phyloP scores from a whole-genome alignment of 2,797 vertebrate species.

The Gephyroberyx darwinii region DNA sequence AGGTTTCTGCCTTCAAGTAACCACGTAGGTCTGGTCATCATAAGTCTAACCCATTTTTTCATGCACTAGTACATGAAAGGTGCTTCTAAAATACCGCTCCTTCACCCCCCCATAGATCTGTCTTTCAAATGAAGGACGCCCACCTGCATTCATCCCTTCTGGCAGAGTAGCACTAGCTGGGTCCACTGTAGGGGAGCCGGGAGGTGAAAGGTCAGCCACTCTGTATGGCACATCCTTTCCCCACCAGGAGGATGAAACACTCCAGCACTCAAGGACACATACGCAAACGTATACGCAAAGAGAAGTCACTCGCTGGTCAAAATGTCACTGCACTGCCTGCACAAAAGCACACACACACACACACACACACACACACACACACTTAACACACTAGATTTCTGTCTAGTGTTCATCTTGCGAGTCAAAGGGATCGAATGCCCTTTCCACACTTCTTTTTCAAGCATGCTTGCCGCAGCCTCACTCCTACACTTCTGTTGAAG shows the following conservation, averaged over 20 bases:
- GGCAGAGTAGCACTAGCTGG: conserved; percentile 44
- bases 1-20: not conserved
- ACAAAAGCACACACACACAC: conserved; percentile 44
- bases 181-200: conserved; percentile 45
- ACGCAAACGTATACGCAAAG: conserved; percentile 31
- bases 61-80: conserved; percentile 6
- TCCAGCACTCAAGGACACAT: not conserved
- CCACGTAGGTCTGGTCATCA: not conserved
- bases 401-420: conserved; percentile 40
- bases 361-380: conserved; percentile 13
- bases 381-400: conserved; percentile 12
- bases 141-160: conserved; percentile 26
- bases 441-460: conserved; percentile 14
- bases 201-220: conserved; percentile 72
- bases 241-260: conserved; percentile 50
- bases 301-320: conserved; percentile 45
- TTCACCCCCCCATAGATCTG: conserved; percentile 11
- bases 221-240: conserved; percentile 60
- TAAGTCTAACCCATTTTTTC: not conserved
- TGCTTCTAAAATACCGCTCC: conserved; percentile 26
- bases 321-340: conserved; percentile 60
- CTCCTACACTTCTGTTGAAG: not conserved
- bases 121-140: conserved; percentile 46
- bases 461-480: not conserved
- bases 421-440: conserved; percentile 22